Conservation (phyloP, 1,140 invertebrate genomes). For the Pollicipes pollicipes region DNA sequence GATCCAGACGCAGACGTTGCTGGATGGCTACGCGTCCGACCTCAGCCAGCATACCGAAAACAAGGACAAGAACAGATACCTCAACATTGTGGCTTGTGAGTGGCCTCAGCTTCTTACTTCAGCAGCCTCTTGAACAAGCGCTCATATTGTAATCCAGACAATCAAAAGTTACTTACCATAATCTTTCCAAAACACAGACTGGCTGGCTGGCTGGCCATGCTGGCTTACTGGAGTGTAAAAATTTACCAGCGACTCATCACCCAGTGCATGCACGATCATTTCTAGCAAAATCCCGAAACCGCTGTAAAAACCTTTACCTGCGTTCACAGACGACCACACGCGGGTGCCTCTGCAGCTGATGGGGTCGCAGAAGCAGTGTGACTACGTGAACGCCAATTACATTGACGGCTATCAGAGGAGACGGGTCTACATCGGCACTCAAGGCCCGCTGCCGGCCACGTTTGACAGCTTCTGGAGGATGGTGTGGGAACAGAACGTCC, state of each 20-base stretch:
- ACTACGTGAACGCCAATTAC: slow-evolving; percentile 16
- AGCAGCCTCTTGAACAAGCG: no score
- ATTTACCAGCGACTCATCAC: no score
- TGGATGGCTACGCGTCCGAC: slow-evolving; percentile 55
- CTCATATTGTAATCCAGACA: no score
- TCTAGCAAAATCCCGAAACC: no score
- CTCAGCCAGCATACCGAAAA: slow-evolving; percentile 79
- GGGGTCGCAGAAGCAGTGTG: slow-evolving; percentile 43
- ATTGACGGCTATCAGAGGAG: slow-evolving; percentile 38
- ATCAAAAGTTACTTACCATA: no score
- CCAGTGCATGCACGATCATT: no score
- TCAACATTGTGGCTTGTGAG: slow-evolving; percentile 56
- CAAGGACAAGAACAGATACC: slow-evolving; percentile 80
- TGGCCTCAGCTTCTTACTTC: no score
- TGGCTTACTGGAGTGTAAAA: no score
- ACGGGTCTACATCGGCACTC: slow-evolving; percentile 21
- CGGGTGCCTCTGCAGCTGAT: slow-evolving; percentile 62
- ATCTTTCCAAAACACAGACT: no score
- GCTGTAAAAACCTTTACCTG: no score
- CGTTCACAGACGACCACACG: slow-evolving; percentile 82
- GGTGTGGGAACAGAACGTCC: slow-evolving; percentile 34
- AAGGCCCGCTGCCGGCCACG: slow-evolving; percentile 34
- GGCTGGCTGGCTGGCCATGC: no score
- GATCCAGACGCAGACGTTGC: slow-evolving; percentile 40
- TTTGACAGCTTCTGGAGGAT: slow-evolving; percentile 38